Evolutionary conservation across 2,797 vertebrate genomes (phyloP), one percentile per base, ranked within the genome.

Genomic region (Bovichtus variegatus): DNA sequence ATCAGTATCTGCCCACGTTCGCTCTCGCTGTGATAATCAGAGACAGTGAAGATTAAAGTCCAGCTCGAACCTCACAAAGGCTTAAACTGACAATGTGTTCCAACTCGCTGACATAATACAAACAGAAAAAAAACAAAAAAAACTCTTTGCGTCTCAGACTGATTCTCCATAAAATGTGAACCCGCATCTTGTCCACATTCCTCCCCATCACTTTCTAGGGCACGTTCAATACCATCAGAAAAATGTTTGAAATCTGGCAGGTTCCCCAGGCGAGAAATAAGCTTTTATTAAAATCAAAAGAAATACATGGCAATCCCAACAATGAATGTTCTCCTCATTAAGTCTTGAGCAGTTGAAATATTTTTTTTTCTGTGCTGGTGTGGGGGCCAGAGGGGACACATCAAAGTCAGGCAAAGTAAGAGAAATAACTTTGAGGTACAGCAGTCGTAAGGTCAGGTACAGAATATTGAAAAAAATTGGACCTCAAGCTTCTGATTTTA

Each of bases 1-100:
- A 82, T 84, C 82, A 53, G 83, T 49, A 25, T 55, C 71, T 7
- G 64, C 86, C 81, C 80, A 71, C 74, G 34, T 55, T 50, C 70
- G 57, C 70, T 38, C 73, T 59, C 11, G n/a, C 70, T 74, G 75
- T 21, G 36, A 82, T 81, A 82, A 83, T 84, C 84, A 82, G 40
- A 75, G 76, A 63, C 64, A 80, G 78, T 63, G 16, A 1, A 76
- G 83, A 83, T 88, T 80, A 80, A 89, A 87, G 79, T 7, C 70
- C 46, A 59, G 54, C 87, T 75, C 5, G 2, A 73, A 67, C 68
- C 41, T 71, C 76, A 67, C 53, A 47, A 65, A 84, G 49, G 36
- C 74, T 69, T 51, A 65, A 87, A 76, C 46, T 71, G 83, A 87
- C 68, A 49, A 77, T 67, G 55, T 76, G 55, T 47, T 78, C 58